Evolutionary conservation across 2,113 vertebrate species (phyloP).

Genomic region (Pelodiscus sinensis): DNA sequence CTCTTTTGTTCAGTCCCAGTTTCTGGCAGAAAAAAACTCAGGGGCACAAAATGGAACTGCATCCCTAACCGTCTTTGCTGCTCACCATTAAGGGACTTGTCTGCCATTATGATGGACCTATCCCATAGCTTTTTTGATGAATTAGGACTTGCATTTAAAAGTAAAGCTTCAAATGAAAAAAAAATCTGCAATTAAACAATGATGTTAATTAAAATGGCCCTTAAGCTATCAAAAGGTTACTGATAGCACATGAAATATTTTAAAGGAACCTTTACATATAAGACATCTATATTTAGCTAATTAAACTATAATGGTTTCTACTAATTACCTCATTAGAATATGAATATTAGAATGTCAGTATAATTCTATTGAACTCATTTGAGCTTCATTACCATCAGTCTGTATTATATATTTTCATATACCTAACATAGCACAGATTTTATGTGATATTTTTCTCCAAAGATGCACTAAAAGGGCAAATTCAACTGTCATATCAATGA

Average conservation of each 20-base stretch:
- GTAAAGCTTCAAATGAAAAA: background rate
- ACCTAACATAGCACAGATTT: background rate
- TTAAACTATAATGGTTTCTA: constrained; percentile 41
- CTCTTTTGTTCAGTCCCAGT: background rate
- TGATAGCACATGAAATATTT: background rate
- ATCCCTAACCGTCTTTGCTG: background rate
- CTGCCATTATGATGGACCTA: background rate
- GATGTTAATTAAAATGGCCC: background rate
- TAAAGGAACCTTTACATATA: background rate
- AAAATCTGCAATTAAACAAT: background rate
- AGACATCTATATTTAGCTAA: constrained; percentile 31
- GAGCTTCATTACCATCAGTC: background rate
- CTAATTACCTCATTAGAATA: constrained; percentile 58
- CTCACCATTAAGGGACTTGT: background rate
- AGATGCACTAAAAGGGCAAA: background rate
- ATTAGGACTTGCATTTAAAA: background rate
- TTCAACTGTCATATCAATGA: background rate
- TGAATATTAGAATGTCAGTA: constrained; percentile 56
- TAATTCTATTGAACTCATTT: constrained; percentile 50
- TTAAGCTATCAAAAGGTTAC: background rate
- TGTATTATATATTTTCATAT: background rate
- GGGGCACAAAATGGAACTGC: background rate
- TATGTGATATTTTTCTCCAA: background rate
- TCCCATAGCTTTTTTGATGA: background rate
- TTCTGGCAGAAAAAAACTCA: background rate